Evolutionary conservation across 2,113 vertebrate species (phyloP), one percentile per base, ranked within the genome.

Genomic region (Leptosomus discolor): DNA sequence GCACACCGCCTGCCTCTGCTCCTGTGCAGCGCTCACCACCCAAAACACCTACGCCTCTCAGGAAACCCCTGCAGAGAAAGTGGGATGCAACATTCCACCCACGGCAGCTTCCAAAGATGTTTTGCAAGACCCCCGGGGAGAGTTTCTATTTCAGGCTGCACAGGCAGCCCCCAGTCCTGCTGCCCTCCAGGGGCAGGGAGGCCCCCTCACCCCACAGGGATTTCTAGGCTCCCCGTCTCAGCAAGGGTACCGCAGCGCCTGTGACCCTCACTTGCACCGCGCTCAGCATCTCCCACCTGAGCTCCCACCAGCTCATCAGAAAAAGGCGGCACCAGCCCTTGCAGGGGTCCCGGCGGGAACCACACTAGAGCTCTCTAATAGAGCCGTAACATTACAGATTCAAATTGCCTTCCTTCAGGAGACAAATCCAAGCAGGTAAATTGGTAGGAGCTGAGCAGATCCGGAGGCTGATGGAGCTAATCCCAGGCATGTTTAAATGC

Each of bases 401-500:
- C 78, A 75, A 89, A 92, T 81, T 50, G 61, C 91, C 70, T 94
- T 70, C 80, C 91, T 91, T 46, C 86, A 82, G 91, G 51, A 92
- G 83, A 76, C 88, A 91, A 95, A 92, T 82, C 92, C 45, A 15
- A 68, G 85, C 57, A 86, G 68, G 86, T 75, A 91, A 91, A 92
- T 80, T 64, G 69, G 88, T 81, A 80, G 82, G 83, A 93, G 58
- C 85, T 2, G 45, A 85, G 78, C 4, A 2, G 90, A 92, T 96
- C 68, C 6, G 6, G 77, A 90, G 81, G 76, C 75, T 84, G 90
- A 94, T 13, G 60, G 68, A 92, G 92, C 90, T 97, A 86, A 97
- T 97, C 82, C 85, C 85, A 61, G 71, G 88, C 75, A 57, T 43
- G 71, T 92, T 93, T 86, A 92, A 91, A 95, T 51, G 82, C 79